Evolutionary conservation across 1,140 invertebrate species (phyloP).

Genomic region (Drosophila fuyamai): DNA sequence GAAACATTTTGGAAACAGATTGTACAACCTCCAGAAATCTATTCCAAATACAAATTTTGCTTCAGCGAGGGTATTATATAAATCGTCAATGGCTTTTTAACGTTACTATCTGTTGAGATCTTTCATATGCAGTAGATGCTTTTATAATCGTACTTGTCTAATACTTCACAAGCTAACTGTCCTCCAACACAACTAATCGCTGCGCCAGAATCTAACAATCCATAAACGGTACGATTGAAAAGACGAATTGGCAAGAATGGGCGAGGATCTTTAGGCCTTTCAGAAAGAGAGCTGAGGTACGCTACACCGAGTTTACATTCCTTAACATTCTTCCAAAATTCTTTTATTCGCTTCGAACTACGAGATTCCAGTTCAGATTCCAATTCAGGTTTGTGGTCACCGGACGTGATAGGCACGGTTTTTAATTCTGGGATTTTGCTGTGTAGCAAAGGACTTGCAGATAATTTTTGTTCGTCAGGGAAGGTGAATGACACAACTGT

Average conservation of each 20-base stretch:
- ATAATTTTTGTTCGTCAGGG: no score
- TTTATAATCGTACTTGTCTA: neutral
- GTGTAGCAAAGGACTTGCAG: constrained; percentile 4
- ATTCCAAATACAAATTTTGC: neutral
- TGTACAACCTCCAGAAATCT: neutral
- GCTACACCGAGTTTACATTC: neutral
- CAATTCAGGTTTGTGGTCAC: no score
- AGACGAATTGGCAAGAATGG: neutral
- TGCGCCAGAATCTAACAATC: neutral
- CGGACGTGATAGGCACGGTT: neutral
- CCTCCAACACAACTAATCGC: neutral
- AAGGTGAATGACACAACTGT: no score
- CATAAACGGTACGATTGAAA: constrained; percentile 1
- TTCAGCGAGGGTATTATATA: neutral
- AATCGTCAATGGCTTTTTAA: neutral
- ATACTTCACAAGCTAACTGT: neutral
- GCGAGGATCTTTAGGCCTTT: no score
- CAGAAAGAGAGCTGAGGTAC: no score
- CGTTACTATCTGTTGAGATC: neutral
- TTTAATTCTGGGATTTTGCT: neutral
- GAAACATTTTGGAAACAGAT: neutral
- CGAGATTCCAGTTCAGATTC: neutral
- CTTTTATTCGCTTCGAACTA: neutral
- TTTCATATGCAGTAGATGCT: neutral
- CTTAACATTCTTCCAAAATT: constrained; percentile 5